Conservation (phyloP, 2,113 vertebrate species). For the Dipodomys ordii region DNA sequence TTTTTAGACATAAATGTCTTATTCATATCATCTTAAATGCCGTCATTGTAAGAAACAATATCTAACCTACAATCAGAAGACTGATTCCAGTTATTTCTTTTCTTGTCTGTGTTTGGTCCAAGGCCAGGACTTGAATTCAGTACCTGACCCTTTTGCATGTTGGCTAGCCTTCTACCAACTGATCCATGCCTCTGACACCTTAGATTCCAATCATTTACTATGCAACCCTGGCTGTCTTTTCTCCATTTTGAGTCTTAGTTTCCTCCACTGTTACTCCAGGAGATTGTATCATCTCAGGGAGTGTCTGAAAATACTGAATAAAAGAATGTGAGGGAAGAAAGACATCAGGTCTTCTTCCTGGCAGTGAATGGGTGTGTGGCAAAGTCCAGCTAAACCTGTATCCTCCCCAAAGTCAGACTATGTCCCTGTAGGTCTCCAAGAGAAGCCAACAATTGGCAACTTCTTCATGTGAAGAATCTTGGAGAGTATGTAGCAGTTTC, state of each 20-base stretch:
- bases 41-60: not conserved
- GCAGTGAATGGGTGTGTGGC: rapidly evolving
- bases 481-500: not conserved
- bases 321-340: not conserved
- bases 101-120: no score
- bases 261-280: not conserved
- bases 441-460: not conserved
- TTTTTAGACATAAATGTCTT: not conserved
- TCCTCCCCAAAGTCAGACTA: not conserved
- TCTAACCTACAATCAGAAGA: not conserved
- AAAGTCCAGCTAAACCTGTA: not conserved
- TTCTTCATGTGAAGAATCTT: not conserved
- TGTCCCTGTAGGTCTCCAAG: not conserved
- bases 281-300: not conserved
- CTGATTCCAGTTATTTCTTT: not conserved
- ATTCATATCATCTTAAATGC: not conserved
- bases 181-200: no score
- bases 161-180: no score
- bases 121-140: no score
- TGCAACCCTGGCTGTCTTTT: not conserved
- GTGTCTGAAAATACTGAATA: not conserved
- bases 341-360: not conserved
- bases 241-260: not conserved
- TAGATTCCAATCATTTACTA: not conserved
- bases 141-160: no score